Base-by-base conservation (phyloP, 2,113 vertebrate species). In the Neolamprologus brichardi region DNA sequence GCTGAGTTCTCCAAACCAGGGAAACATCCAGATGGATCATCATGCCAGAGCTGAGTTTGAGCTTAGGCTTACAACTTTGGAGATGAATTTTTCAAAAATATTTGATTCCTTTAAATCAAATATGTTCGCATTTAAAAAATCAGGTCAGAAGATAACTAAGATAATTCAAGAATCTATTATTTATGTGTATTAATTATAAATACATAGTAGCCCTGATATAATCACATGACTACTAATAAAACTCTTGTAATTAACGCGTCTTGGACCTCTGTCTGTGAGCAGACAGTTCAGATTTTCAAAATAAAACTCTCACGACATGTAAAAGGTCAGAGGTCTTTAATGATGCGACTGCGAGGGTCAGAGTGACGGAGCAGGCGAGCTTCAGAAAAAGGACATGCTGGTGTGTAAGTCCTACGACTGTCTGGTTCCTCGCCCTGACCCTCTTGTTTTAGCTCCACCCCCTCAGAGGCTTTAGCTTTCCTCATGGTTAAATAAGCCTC, bases 311-410 rank as follows among this genome's bases (percentile, higher is more conserved):
- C 13, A 72, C 8, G 5, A 10, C 67, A 72, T 25, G 1, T 25
- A 41, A 72, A 25, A 72, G 67, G 67, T 46, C 67, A 46, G 5
- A 25, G 39, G 67, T 72, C 67, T 72, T 72, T 72, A 44, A 72
- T 72, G 20, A 72, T 20, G 37, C 11, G 37, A 23, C 34, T 15
- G n/a, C 2, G 20, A 20, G 23, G 20, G 13, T 41, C 37, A 72
- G 39, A 4, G 39, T 17, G 39, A 72, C 5, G 15, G 3, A 44
- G 67, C 37, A 62, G 28, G 58, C 15, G 28, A 32, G 58, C 58
- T 62, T 72, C 67, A n/a, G 58, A 0, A 34, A 62, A 62, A 62
- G 23, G 52, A 53, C 20, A 6, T 4, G 53, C 11, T 7, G 11
- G n/a, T 23, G 52, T 53, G n/a, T 51, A 51, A 51, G 53, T 62